These are phyloP conservation scores for Halcyon malimbica DNA, from an alignment of 2,113 vertebrate genomes.

Conservation along the genomic window DNA sequence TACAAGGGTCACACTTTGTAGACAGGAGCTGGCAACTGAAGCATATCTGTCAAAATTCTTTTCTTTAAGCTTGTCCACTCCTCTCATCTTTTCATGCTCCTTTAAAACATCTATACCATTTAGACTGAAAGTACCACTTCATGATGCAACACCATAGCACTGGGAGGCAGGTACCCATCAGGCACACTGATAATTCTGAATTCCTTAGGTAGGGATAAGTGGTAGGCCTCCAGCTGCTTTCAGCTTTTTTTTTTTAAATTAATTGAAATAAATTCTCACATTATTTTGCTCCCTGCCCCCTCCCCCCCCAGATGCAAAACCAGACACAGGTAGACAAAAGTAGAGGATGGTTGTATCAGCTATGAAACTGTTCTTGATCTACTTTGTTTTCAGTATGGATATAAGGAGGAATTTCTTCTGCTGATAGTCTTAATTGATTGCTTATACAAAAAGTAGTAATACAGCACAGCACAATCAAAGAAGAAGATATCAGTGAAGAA, in stretches of 20 bases:
- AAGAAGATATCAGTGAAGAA: slow-evolving; percentile 42
- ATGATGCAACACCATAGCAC: not conserved
- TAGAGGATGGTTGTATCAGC: not conserved
- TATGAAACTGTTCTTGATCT: not conserved
- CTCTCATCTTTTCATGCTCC: not conserved
- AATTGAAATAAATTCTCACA: not conserved
- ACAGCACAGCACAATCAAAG: not conserved
- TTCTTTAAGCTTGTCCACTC: not conserved
- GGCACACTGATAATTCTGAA: not conserved
- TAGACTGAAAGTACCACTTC: not conserved
- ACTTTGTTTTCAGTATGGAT: not conserved
- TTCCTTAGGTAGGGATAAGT: not conserved
- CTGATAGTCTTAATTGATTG: not conserved
- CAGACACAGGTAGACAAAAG: not conserved
- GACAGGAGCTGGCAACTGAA: not conserved
- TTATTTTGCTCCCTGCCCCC: not conserved
- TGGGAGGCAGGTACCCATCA: not conserved
- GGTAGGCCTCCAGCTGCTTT: not conserved
- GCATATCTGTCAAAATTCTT: not conserved
- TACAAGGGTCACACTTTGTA: not conserved
- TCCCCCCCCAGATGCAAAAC: not conserved
- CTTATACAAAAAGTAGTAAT: slow-evolving; percentile 26
- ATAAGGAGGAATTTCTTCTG: not conserved
- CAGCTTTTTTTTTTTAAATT: not conserved
- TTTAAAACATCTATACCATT: not conserved